Conservation (phyloP, 2,113 vertebrate genomes). For the Melanotaenia duboulayi region DNA sequence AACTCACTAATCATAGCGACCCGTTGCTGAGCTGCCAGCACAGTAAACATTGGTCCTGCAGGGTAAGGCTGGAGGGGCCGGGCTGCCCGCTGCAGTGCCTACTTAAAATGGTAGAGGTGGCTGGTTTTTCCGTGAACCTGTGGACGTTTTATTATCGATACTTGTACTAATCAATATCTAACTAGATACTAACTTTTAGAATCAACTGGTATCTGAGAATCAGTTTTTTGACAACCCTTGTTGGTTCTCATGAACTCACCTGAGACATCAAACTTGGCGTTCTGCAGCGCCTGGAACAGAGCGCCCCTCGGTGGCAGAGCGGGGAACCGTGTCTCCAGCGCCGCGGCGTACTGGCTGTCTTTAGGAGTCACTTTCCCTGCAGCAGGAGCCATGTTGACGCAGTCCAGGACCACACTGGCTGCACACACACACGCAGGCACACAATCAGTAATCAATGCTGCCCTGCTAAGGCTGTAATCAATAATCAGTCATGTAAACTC, state of each 20-base stretch:
- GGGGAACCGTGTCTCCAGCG: slow-evolving; percentile 86
- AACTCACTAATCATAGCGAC: too few relatives aligned
- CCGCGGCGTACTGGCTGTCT: slow-evolving; percentile 79
- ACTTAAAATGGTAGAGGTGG: too few relatives aligned
- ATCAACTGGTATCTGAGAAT: too few relatives aligned
- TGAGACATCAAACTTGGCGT: slow-evolving; percentile 91
- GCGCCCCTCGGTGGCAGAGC: slow-evolving; percentile 81
- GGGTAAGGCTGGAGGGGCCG: too few relatives aligned
- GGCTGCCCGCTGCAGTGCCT: too few relatives aligned
- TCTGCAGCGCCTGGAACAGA: slow-evolving; percentile 86
- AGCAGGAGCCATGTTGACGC: slow-evolving; percentile 90
- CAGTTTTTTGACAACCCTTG: too few relatives aligned
- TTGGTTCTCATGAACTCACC: slow-evolving; percentile 82
- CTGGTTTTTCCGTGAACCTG: too few relatives aligned
- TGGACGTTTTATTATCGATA: too few relatives aligned
- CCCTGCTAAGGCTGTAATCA: background rate
- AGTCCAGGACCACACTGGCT: slow-evolving; percentile 92
- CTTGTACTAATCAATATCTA: too few relatives aligned
- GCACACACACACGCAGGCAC: slow-evolving; percentile 11
- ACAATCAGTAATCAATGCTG: background rate
- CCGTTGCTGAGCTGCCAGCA: too few relatives aligned
- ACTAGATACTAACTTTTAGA: too few relatives aligned
- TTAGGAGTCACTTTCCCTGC: slow-evolving; percentile 91
- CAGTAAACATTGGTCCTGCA: too few relatives aligned
- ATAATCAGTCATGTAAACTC: background rate